Evolutionary conservation across 1,140 invertebrate genomes (phyloP).

Genomic region (Ganaspis sp.): DNA sequence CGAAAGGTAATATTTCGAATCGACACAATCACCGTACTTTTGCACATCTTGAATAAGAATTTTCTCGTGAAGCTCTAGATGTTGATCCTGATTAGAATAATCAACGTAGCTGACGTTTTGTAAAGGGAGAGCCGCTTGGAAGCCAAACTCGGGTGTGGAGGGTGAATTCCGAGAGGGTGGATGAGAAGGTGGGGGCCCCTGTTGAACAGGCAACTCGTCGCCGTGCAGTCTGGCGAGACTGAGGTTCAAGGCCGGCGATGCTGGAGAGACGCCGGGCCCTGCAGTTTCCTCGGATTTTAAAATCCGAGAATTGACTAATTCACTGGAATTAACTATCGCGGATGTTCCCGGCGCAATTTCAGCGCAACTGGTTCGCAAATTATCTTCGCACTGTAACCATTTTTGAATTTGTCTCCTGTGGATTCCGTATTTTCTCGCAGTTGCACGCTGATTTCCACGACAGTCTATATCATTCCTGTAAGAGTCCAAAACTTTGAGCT

Average conservation of each 20-base stretch:
- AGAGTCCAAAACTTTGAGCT: constrained; percentile 89
- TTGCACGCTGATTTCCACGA: constrained; percentile 89
- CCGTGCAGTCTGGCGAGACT: constrained; percentile 75
- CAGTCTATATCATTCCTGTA: constrained; percentile 89
- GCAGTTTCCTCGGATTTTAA: constrained; percentile 55
- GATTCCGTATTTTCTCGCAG: constrained; percentile 90
- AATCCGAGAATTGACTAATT: too few relatives aligned
- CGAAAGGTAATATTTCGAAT: constrained; percentile 44
- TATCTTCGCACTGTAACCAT: constrained; percentile 89
- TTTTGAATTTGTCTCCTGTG: constrained; percentile 91
- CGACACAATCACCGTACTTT: constrained; percentile 28
- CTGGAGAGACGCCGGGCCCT: constrained; percentile 52
- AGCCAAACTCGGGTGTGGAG: constrained; percentile 53
- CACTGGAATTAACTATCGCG: constrained; percentile 49
- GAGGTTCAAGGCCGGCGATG: constrained; percentile 76
- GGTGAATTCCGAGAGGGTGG: constrained; percentile 54
- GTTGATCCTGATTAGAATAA: constrained; percentile 44
- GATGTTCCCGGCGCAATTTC: constrained; percentile 63
- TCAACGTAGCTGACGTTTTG: constrained; percentile 48
- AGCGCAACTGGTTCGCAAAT: constrained; percentile 82
- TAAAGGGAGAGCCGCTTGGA: constrained; percentile 36
- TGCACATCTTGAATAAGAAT: constrained; percentile 30
- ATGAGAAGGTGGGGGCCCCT: constrained; percentile 62
- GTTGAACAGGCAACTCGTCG: constrained; percentile 68
- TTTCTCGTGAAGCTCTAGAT: constrained; percentile 33